Evolutionary conservation across 2,888 invertebrate species (phyloP).

Genomic region (Sipha maydis): DNA sequence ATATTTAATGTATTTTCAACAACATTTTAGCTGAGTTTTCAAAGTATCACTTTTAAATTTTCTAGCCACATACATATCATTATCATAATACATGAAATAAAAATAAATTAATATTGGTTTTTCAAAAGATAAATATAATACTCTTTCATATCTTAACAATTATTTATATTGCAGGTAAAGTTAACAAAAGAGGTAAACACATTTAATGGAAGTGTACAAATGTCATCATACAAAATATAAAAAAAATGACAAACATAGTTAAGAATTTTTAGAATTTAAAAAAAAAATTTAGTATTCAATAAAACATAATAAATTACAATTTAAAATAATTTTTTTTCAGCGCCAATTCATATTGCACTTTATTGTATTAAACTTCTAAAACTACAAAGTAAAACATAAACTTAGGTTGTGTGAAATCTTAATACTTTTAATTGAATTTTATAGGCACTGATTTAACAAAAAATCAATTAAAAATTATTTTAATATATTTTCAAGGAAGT

Average conservation of each 20-base stretch:
- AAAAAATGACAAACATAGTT: neutral
- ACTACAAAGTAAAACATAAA: constrained; percentile 49
- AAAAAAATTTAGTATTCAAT: neutral
- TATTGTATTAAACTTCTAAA: constrained; percentile 43
- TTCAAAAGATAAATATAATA: constrained; percentile 33
- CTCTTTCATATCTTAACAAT: constrained; percentile 40
- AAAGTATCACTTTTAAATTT: neutral
- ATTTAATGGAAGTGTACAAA: constrained; percentile 22
- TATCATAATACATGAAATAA: neutral
- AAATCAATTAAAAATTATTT: constrained; percentile 43
- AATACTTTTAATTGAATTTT: constrained; percentile 44
- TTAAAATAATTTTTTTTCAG: constrained; percentile 34
- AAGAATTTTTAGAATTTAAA: neutral
- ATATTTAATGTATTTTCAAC: too few species aligned
- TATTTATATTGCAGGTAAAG: constrained; percentile 48
- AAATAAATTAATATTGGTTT: constrained; percentile 8
- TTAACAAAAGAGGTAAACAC: constrained; percentile 38
- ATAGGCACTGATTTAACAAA: constrained; percentile 43
- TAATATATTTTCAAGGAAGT: constrained; percentile 42
- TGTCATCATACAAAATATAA: constrained; percentile 15
- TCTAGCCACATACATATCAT: neutral
- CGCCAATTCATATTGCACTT: constrained; percentile 59
- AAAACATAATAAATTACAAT: constrained; percentile 48
- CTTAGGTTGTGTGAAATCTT: constrained; percentile 26
- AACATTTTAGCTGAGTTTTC: too few species aligned